Evolutionary conservation across 2,797 vertebrate genomes (phyloP).

Genomic region (Crenichthys baileyi): DNA sequence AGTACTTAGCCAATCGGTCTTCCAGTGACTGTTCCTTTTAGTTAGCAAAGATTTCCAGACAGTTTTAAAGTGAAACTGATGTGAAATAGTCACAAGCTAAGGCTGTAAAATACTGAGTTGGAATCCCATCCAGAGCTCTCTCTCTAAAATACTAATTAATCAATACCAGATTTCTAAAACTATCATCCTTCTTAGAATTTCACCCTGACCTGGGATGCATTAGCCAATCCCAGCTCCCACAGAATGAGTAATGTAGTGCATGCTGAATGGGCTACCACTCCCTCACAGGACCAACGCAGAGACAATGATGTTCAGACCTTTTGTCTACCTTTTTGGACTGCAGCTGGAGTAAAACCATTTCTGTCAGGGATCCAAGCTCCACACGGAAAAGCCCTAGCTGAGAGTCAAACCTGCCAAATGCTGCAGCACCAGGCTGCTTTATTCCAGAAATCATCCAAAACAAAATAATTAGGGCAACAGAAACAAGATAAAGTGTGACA

Average conservation of each 20-base stretch:
- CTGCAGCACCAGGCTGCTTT: background rate
- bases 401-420: conserved; percentile 1
- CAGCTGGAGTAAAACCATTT: background rate
- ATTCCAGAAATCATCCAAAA: background rate
- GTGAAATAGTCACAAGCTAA: background rate
- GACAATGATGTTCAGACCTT: background rate
- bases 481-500: conserved; percentile 1
- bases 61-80: background rate
- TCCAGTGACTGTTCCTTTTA: background rate
- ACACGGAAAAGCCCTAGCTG: background rate
- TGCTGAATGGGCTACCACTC: background rate
- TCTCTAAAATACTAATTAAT: background rate
- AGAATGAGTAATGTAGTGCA: background rate
- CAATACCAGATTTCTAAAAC: background rate
- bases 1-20: background rate
- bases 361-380: background rate
- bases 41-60: background rate
- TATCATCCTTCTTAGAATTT: background rate
- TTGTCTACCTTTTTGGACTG: background rate
- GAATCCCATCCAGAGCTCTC: background rate
- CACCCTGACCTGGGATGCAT: background rate
- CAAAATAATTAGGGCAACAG: background rate
- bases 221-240: background rate
- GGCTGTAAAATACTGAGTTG: background rate
- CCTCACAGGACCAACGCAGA: background rate